Conservation (phyloP, 2,888 invertebrate genomes). For the Venusia cambrica region DNA sequence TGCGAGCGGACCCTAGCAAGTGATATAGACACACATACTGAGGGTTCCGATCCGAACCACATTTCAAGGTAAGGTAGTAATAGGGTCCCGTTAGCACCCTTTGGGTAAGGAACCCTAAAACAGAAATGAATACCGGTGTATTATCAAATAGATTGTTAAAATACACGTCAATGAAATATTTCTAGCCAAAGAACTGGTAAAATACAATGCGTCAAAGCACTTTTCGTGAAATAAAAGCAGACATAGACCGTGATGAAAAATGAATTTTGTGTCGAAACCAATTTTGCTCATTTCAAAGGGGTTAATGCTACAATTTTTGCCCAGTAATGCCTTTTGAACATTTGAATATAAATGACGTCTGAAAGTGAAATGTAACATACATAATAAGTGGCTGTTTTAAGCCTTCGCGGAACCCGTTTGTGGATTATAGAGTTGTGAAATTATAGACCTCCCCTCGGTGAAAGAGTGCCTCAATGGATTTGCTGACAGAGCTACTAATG, state of each 20-base stretch:
- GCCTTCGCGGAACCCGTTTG: conserved; percentile 78
- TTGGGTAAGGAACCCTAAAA: too few species aligned
- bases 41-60: too few species aligned
- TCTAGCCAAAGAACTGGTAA: too few species aligned
- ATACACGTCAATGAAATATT: too few species aligned
- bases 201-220: conserved; percentile 23
- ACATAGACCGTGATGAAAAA: conserved; percentile 44
- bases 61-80: too few species aligned
- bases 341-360: conserved; percentile 82
- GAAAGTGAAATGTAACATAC: conserved; percentile 82
- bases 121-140: too few species aligned
- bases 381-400: conserved; percentile 82
- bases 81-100: too few species aligned
- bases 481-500: conserved; percentile 3
- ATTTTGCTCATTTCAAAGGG: conserved; percentile 74
- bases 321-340: conserved; percentile 78
- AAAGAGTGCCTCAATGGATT: conserved; percentile 7
- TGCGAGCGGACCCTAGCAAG: background rate
- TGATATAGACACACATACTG: too few species aligned
- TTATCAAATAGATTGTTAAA: too few species aligned
- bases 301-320: conserved; percentile 77
- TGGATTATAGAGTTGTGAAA: conserved; percentile 59
- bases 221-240: conserved; percentile 29
- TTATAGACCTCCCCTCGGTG: conserved; percentile 17
- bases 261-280: conserved; percentile 58